A percentile compares a stretch with the other conserved stretches of the same genome.
These are phyloP conservation scores for Sclerurus mexicanus DNA, from an alignment of 2,113 vertebrate species.

Conservation along the genomic window DNA sequence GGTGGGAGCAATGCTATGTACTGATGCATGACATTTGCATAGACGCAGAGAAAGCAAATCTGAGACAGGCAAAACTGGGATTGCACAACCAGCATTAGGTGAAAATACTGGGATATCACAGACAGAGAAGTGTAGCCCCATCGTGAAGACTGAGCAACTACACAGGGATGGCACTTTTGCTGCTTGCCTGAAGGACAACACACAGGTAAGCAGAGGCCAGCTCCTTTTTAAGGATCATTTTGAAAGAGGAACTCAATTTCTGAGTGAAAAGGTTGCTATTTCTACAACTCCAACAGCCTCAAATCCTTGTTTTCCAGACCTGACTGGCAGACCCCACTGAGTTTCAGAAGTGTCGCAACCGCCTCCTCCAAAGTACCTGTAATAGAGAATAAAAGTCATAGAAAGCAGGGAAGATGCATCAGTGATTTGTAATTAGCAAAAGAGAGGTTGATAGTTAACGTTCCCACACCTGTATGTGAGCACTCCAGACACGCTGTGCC, in stretches of 20 bases:
- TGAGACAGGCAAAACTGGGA: not conserved
- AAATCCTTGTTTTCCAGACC: not conserved
- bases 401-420: not conserved
- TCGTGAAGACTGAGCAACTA: not conserved
- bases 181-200: not conserved
- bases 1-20: not conserved
- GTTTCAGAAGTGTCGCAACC: not conserved
- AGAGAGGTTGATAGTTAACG: not conserved
- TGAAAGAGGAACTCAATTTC: not conserved
- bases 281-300: not conserved
- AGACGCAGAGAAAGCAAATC: not conserved
- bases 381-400: not conserved
- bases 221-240: not conserved
- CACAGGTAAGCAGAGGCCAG: not conserved
- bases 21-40: not conserved
- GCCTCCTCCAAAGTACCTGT: not conserved
- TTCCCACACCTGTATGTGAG: not conserved
- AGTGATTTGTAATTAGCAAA: not conserved
- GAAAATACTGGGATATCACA: not conserved
- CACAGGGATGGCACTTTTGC: fast-evolving
- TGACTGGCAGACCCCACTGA: not conserved
- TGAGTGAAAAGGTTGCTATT: not conserved
- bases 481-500: not conserved
- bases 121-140: not conserved
- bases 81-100: not conserved